These are phyloP conservation scores for Hetaerina titia DNA, from an alignment of 2,888 invertebrate species.

Conservation along the genomic window DNA sequence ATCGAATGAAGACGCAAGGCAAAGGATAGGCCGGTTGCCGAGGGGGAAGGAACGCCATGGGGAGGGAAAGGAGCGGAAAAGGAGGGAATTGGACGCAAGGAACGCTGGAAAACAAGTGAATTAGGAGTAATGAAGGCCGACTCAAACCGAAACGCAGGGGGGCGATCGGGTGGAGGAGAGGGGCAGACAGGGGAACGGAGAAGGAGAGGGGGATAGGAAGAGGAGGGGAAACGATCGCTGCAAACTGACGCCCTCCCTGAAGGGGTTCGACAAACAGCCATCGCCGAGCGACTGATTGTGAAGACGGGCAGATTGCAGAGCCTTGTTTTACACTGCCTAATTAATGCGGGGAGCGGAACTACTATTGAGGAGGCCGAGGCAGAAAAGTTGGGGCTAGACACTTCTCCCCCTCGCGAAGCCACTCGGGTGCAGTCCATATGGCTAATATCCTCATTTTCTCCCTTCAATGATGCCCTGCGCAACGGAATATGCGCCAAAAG, in stretches of 20 bases:
- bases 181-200: neutral
- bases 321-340: neutral
- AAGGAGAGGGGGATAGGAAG: neutral
- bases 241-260: neutral
- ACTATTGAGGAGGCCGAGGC: neutral
- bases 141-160: neutral
- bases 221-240: neutral
- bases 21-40: neutral
- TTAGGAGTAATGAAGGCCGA: neutral
- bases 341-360: neutral
- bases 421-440: neutral
- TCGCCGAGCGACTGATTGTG: neutral
- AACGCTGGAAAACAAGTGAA: constrained; percentile 10
- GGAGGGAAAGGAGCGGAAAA: neutral
- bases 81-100: neutral
- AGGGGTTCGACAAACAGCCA: neutral
- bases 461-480: constrained; percentile 17
- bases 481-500: neutral
- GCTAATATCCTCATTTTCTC: constrained; percentile 17
- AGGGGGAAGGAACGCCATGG: neutral
- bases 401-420: neutral
- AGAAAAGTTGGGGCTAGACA: neutral
- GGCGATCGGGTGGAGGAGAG: neutral
- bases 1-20: neutral
- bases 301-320: constrained; percentile 1